phyloP scores from a whole-genome alignment of 2,797 vertebrate species.

The Semotilus atromaculatus region DNA sequence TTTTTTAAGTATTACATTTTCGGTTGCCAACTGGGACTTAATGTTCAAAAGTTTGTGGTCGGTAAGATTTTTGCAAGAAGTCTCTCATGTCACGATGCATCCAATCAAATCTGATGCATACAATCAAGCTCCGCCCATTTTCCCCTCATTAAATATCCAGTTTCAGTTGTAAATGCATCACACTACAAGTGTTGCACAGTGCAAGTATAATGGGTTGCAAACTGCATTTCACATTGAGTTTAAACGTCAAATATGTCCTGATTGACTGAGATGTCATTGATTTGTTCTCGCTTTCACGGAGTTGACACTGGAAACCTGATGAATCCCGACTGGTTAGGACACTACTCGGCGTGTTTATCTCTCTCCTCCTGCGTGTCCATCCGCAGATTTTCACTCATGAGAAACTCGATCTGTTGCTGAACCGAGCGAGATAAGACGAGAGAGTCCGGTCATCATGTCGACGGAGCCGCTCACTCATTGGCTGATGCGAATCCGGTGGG shows the following conservation, averaged over 20 bases:
- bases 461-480: conserved; percentile 36
- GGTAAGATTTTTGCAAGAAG: not conserved
- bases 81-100: not conserved
- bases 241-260: not conserved
- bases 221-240: conserved; percentile 4
- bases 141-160: not conserved
- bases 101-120: not conserved
- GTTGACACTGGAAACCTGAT: not conserved
- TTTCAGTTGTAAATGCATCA: not conserved
- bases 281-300: not conserved
- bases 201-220: not conserved
- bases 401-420: conserved; percentile 46
- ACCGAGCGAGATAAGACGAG: conserved; percentile 9
- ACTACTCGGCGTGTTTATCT: conserved; percentile 29
- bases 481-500: conserved; percentile 43
- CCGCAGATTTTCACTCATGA: conserved; percentile 8
- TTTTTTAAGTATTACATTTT: too few relatives aligned
- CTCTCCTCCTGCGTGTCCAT: conserved; percentile 30
- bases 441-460: conserved; percentile 51
- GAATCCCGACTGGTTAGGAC: not conserved
- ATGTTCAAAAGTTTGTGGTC: too few relatives aligned
- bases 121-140: not conserved
- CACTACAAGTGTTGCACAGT: not conserved
- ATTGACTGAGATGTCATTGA: conserved; percentile 5
- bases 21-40: too few relatives aligned